These are phyloP conservation scores for Heterohyrax brucei DNA, from an alignment of 2,797 vertebrate genomes.

Conservation along the genomic window DNA sequence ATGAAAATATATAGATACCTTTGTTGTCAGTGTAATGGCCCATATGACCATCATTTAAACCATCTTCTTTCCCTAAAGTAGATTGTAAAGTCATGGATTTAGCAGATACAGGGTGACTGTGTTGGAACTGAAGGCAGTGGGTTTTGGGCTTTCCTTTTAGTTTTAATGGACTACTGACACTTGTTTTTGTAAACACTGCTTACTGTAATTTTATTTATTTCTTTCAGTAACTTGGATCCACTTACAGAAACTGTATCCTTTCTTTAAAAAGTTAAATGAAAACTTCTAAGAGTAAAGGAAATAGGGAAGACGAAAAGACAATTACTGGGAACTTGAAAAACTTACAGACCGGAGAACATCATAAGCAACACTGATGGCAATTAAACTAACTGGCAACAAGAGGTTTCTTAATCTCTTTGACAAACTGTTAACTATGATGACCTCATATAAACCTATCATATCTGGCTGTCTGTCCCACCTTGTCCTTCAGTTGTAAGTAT, in stretches of 20 bases:
- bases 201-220: constrained; percentile 73
- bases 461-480: not conserved
- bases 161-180: constrained; percentile 70
- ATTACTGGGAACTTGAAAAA: constrained; percentile 48
- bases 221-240: constrained; percentile 96
- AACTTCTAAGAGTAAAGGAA: constrained; percentile 46
- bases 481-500: not conserved
- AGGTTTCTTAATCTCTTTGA: not conserved
- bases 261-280: constrained; percentile 45
- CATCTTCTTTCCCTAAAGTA: constrained; percentile 6
- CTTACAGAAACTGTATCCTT: constrained; percentile 99
- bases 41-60: not conserved
- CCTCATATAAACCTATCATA: not conserved
- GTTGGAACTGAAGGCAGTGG: not conserved
- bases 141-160: constrained; percentile 41
- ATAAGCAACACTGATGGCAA: constrained; percentile 8
- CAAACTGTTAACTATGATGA: not conserved
- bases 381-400: not conserved
- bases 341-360: constrained; percentile 2
- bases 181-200: constrained; percentile 39
- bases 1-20: not conserved
- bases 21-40: not conserved
- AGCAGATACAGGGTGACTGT: not conserved
- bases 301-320: constrained; percentile 52
- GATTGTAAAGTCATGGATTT: constrained; percentile 40